Base-by-base conservation (phyloP, 2,888 invertebrate species). In the Eristalinus sepulchralis region DNA sequence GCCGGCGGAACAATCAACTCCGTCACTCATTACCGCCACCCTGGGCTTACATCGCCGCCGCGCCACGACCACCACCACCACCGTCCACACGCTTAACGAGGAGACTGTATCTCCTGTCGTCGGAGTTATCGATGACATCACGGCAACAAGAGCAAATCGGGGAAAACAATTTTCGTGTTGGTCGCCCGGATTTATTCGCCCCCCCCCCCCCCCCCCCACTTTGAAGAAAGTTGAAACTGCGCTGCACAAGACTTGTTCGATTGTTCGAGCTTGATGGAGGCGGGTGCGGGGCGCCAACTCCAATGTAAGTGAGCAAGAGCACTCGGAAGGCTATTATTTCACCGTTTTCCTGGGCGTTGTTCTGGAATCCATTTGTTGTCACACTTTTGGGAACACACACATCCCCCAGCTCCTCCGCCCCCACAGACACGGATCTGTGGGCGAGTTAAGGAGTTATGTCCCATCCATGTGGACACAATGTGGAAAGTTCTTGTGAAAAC, bases 401-500 rank as follows among this genome's bases (percentile, higher is more conserved):
- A 53, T 24, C 24, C 59, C 24, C 2, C 27, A 13, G 59, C n/a
- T 39, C 4, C n/a, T 8, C 1, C 8, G n/a, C n/a, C n/a, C n/a
- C n/a, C n/a, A n/a, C n/a, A n/a, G n/a, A n/a, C n/a, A n/a, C 1
- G 47, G 47, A n/a, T 8, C 17, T 17, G 47, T 47, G 36, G 31
- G n/a, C 47, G n/a, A 36, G 62, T 34, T 36, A 13, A 33, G 33
- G 47, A 47, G 11, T 67, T 20, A 20, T 47, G 10, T 27, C 10
- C 31, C 53, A 27, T 53, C 24, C 57, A 67, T 39, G 63, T 79
- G 73, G 39, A 66, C 59, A 59, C 79, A 83, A 83, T 83, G 73
- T 79, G 64, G 63, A 83, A 83, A 79, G 73, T 79, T 83, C 73
- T 34, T 47, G 60, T 31, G 47, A 55, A 78, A 83, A 78, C 67